Conservation (phyloP, 2,797 vertebrate species). For the Pachyuromys duprasi region DNA sequence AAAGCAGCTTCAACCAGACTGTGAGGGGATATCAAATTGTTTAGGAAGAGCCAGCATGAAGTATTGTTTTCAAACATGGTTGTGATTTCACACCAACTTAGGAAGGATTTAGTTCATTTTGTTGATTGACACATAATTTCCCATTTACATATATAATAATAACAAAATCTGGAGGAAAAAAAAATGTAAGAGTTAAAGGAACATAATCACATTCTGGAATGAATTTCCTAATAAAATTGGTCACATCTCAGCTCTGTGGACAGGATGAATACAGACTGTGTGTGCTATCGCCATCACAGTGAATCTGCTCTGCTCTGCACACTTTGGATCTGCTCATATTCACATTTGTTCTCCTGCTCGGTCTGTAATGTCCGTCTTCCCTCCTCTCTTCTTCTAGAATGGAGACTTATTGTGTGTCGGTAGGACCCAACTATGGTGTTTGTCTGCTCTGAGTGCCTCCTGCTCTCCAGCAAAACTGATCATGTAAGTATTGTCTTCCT, state of each 20-base stretch:
- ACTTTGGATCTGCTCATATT: neutral
- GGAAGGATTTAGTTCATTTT: slow-evolving; percentile 67
- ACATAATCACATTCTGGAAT: neutral
- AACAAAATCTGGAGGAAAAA: slow-evolving; percentile 20
- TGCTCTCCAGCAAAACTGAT: neutral
- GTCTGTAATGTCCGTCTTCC: neutral
- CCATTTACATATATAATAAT: slow-evolving; percentile 64
- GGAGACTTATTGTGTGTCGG: neutral
- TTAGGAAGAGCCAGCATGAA: slow-evolving; percentile 73
- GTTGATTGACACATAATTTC: slow-evolving; percentile 59
- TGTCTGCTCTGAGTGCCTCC: neutral
- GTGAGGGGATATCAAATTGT: slow-evolving; percentile 72
- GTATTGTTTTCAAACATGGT: slow-evolving; percentile 78
- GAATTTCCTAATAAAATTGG: neutral
- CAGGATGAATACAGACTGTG: neutral
- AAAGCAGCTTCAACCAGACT: slow-evolving; percentile 62
- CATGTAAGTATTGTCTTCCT: neutral
- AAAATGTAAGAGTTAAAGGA: slow-evolving; percentile 53
- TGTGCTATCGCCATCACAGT: fast-evolving
- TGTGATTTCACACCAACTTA: slow-evolving; percentile 78
- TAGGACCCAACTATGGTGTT: neutral
- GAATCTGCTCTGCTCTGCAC: neutral
- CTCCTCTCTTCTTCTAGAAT: slow-evolving; percentile 27
- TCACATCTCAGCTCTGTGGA: neutral
- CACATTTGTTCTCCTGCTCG: neutral